Base-by-base conservation (phyloP, 2,113 vertebrate genomes). In the Corythornis madagascariensis region DNA sequence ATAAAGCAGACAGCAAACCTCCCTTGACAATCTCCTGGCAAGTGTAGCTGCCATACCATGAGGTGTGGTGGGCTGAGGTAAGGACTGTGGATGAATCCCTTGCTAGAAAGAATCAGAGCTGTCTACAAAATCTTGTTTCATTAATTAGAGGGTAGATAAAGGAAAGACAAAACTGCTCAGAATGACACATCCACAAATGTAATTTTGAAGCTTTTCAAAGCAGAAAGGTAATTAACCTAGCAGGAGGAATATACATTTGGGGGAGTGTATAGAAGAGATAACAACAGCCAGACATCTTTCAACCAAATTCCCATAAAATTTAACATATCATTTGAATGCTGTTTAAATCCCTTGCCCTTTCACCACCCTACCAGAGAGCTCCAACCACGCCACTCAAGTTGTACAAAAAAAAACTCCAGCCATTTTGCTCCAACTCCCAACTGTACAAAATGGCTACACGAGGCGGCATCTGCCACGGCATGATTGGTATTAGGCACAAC, bases 401-500 rank as follows among this genome's bases (percentile, higher is more conserved):
- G 29, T 13, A 53, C 0, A 1, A 66, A 64, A 63, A 11, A 38
- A 38, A 38, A 10, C 38, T 11, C 11, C 85, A 1, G 69, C 92
- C 91, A 91, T 86, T 84, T 87, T 89, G 48, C 80, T 89, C 45
- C 9, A 78, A 28, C 81, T 81, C 55, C 66, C 67, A 53, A 43
- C 85, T 45, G 80, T 53, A 96, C 72, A 83, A 96, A 93, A 94
- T 81, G 91, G 94, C 92, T 94, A 55, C 76, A 63, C 8, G 59
- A 93, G 61, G 81, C 13, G 26, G 77, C 91, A 96, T 93, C 93
- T 97, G 95, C 92, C 94, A 93, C 57, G 21, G 63, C 69, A 50
- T 80, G 91, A 95, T 82, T 89, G 89, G 86, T 89, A 81, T 91
- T 92, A 94, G 91, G 91, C 86, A 50, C 60, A 94, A 90, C 71